phyloP scores from a whole-genome alignment of 1,140 invertebrate species.

The Bombus fervidus region DNA sequence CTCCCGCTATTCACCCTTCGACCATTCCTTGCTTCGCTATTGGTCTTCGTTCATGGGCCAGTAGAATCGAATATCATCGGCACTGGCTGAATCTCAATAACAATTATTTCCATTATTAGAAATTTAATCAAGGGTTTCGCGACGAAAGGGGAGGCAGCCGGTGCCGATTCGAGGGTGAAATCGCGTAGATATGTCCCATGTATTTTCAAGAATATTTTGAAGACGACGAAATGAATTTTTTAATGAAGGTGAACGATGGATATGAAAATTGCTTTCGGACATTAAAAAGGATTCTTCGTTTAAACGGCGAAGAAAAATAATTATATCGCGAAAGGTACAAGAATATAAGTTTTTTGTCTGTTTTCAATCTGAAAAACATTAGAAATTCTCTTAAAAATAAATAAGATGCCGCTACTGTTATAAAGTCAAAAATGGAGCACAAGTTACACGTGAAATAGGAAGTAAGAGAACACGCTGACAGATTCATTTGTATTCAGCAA shows the following conservation, averaged over 20 bases:
- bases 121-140: slow-evolving; percentile 75
- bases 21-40: slow-evolving; percentile 43
- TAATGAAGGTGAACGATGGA: slow-evolving; percentile 19
- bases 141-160: background rate
- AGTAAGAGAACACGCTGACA: slow-evolving; percentile 67
- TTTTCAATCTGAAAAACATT: background rate
- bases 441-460: slow-evolving; percentile 40
- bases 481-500: slow-evolving; percentile 74
- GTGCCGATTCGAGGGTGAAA: slow-evolving; percentile 52
- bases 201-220: slow-evolving; percentile 51
- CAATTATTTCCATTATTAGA: slow-evolving; percentile 79
- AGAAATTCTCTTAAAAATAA: background rate
- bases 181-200: slow-evolving; percentile 45
- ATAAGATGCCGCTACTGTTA: background rate
- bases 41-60: slow-evolving; percentile 41
- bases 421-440: background rate
- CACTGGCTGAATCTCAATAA: slow-evolving; percentile 71
- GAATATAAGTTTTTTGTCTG: background rate
- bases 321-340: too few species aligned
- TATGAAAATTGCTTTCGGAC: background rate
- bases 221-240: slow-evolving; percentile 26
- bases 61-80: slow-evolving; percentile 56
- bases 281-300: background rate
- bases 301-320: too few species aligned
- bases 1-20: slow-evolving; percentile 21